These are phyloP conservation scores for Axinella damicornis DNA, from an alignment of 37 sponge, comb jelly and placozoan genomes.

Conservation along the genomic window DNA sequence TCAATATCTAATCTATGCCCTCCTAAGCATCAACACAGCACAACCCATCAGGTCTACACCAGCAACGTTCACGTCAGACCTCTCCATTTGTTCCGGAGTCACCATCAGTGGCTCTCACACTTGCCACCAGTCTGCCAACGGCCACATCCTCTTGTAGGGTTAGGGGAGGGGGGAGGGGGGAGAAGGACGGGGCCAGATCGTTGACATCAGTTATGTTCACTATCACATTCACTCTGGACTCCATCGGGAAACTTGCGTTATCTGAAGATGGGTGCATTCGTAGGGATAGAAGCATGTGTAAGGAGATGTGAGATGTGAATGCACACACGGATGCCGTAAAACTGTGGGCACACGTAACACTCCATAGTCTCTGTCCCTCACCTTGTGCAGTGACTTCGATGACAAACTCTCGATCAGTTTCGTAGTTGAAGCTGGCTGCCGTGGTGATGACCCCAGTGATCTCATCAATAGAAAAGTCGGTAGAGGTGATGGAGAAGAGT, in stretches of 20 bases:
- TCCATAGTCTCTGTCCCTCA: background rate
- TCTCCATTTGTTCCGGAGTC: conserved; percentile 47
- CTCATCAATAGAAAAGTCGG: conserved; percentile 33
- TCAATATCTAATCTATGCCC: too few species aligned
- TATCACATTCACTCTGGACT: background rate
- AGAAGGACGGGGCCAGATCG: conserved; percentile 1
- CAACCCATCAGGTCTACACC: too few species aligned
- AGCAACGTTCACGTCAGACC: conserved; percentile 4
- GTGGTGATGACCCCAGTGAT: conserved; percentile 17
- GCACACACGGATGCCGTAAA: too few species aligned
- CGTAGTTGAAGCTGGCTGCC: conserved; percentile 13
- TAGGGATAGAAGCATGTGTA: too few species aligned
- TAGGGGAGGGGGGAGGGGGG: background rate
- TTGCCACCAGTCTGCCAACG: background rate
- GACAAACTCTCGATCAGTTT: background rate
- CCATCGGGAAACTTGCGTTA: too few species aligned
- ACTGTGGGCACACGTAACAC: too few species aligned
- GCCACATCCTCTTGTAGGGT: conserved; percentile 15
- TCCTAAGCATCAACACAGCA: too few species aligned
- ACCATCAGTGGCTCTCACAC: conserved; percentile 19
- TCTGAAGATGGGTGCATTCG: background rate
- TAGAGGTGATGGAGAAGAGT: background rate
- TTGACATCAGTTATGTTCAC: background rate
- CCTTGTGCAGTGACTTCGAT: conserved; percentile 24
- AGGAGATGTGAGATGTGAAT: too few species aligned